A percentile compares a stretch with the other conserved stretches of the same genome.
Conservation (phyloP, 1,140 invertebrate species). For the Trigoniulus corallinus region DNA sequence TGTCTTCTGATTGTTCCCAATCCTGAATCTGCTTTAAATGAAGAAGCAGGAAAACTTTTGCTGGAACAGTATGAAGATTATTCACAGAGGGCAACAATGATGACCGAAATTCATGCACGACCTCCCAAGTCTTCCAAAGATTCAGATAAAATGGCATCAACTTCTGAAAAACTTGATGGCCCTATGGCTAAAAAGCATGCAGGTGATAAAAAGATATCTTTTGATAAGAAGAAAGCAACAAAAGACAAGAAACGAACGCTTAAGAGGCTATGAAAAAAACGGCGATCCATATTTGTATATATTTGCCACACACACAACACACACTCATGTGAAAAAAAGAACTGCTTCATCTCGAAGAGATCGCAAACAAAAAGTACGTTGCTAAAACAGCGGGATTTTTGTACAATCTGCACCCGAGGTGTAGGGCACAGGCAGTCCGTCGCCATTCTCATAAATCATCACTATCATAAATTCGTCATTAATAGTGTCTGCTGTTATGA, state of each 20-base stretch:
- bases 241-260: slow-evolving; percentile 75
- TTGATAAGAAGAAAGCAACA: slow-evolving; percentile 52
- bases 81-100: slow-evolving; percentile 73
- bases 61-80: slow-evolving; percentile 84
- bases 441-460: too few species aligned
- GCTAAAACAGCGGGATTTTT: too few species aligned
- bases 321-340: too few species aligned
- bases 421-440: too few species aligned
- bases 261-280: slow-evolving; percentile 58
- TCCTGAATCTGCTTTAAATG: slow-evolving; percentile 83
- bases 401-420: too few species aligned
- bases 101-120: slow-evolving; percentile 81
- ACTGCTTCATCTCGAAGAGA: too few species aligned
- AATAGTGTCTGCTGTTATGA: too few species aligned
- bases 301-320: too few species aligned
- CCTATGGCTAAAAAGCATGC: slow-evolving; percentile 69
- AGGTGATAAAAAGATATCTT: slow-evolving; percentile 55
- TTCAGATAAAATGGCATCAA: neutral
- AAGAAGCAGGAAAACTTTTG: slow-evolving; percentile 80
- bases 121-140: neutral
- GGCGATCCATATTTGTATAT: too few species aligned
- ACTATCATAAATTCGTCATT: too few species aligned
- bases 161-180: slow-evolving; percentile 32
- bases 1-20: slow-evolving; percentile 86
- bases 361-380: too few species aligned